Evolutionary conservation across 2,797 vertebrate genomes (phyloP), one percentile per base, ranked within the genome.

Genomic region (Galaxias olidus): DNA sequence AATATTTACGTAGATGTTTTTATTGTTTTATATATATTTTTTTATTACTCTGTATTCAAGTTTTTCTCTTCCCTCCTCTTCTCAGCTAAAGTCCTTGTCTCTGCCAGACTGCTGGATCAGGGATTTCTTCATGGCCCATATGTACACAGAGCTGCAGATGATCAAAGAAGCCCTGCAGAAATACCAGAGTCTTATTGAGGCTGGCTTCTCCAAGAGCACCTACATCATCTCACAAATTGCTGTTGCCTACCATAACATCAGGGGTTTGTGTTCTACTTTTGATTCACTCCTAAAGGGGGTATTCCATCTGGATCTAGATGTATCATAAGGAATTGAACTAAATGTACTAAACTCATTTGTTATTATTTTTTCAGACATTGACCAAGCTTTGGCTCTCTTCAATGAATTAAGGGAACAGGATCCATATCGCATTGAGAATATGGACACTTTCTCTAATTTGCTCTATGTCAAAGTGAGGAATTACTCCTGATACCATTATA

Each of bases 191-290:
- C 96, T 99, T 50, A 98, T 98, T 57, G 96, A 98, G 76, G 95
- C 95, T 9, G 97, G 98, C 78, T 98, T 99, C 79, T 95, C 96
- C 65, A 99, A 98, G 88, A 99, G 98, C 88, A 98, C 96, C 44
- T 99, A 99, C 61, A 98, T 99, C 77, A 98, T 98, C 81, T 98
- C 97, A 62, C 97, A 99, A 88, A 99, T 99, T 50, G 98, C 98
- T 8, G 98, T 99, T 61, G 97, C 98, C 73, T 98, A 98, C 87
- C 98, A 99, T 88, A 99, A 99, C 84, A 98, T 99, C 78, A 87
- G 98, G 95, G 96, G 96, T 98, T 65, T 80, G 69, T 13, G 30
- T 30, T 30, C 30, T 30, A 30, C 30, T 30, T 30, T 30, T 30
- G 1, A 14, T 47, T 12, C 43, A 4, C 40, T 43, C 30, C 13